A percentile compares a stretch with the other conserved stretches of the same genome.
These are phyloP conservation scores for Epinephelus fuscoguttatus DNA, from an alignment of 2,113 vertebrate genomes.

Conservation along the genomic window DNA sequence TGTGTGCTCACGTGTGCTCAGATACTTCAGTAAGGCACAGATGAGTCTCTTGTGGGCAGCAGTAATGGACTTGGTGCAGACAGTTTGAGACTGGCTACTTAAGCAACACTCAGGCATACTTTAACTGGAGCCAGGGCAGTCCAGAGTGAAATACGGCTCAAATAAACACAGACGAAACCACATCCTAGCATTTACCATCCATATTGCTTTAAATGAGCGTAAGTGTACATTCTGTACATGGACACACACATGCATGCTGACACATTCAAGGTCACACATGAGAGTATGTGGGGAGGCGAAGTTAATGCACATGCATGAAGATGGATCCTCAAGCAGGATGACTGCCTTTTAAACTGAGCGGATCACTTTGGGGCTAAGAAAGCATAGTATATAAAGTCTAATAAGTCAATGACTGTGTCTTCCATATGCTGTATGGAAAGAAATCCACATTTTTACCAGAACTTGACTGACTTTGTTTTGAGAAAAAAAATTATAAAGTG, in stretches of 20 bases:
- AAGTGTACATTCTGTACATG: constrained; percentile 18
- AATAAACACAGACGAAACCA: constrained; percentile 46
- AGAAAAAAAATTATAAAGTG: not conserved
- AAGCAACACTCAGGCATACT: constrained; percentile 43
- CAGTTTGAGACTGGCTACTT: constrained; percentile 48
- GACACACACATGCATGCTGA: constrained; percentile 22
- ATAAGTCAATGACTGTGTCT: not conserved
- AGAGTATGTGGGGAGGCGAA: not conserved
- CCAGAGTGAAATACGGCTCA: constrained; percentile 19
- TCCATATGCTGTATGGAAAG: not conserved
- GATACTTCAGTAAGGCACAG: constrained; percentile 20
- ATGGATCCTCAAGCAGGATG: not conserved
- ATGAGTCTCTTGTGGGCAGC: constrained; percentile 40
- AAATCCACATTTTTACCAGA: not conserved
- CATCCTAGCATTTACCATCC: constrained; percentile 27
- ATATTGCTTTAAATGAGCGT: constrained; percentile 6
- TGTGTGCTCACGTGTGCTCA: constrained; percentile 31
- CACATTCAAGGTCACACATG: constrained; percentile 27
- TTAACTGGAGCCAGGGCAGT: constrained; percentile 31
- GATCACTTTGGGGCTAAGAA: not conserved
- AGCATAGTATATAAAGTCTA: not conserved
- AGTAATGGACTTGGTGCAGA: constrained; percentile 51
- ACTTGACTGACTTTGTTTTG: not conserved
- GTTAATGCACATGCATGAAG: constrained; percentile 4
- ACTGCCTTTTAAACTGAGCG: not conserved